Base-by-base conservation (phyloP, 2,113 vertebrate genomes). In the Reinhardtius hippoglossoides region DNA sequence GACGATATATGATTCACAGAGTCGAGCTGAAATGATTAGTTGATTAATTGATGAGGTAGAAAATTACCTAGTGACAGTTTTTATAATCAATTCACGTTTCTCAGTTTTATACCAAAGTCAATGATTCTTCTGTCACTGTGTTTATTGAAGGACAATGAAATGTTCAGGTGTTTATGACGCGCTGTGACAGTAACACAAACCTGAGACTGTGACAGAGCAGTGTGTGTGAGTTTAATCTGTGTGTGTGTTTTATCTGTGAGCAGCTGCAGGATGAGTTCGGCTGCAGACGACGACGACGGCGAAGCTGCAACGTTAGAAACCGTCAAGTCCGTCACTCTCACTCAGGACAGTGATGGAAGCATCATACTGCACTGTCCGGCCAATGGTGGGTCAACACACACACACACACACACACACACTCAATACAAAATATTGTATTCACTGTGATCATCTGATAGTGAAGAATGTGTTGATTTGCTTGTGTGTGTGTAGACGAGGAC, bases 341-440 rank as follows among this genome's bases (percentile, higher is more conserved):
- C 96, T 71, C 97, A 95, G 87, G 97, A 98, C 86, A 95, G 95
- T 7, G 97, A 99, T 84, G 97, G 97, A 57, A 97, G 96, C 87
- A 95, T 99, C 88, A 96, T 98, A 74, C 96, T 98, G 89, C 97
- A 98, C 83, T 98, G 97, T 88, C 95, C 97, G 86, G 94, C 94
- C 57, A 95, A 93, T 87, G 96, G 97, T 98, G 94, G 66, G 81
- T 67, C 0, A 2, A 9, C 61, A 59, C 58, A 35, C 58, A n/a
- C 83, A 44, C 48, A 69, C 78, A 42, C 59, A 54, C 42, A 64
- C 80, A 44, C 48, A 69, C 78, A 44, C 54, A 54, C 42, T 27
- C 4, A 27, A 31, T 5, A 31, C 31, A 31, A 6, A 31, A 6
- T 1, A 59, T 42, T 42, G 0, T 42, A 42, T 10, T 42, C 40